phyloP scores from a whole-genome alignment of 2,797 vertebrate genomes.

The Eremophila alpestris region DNA sequence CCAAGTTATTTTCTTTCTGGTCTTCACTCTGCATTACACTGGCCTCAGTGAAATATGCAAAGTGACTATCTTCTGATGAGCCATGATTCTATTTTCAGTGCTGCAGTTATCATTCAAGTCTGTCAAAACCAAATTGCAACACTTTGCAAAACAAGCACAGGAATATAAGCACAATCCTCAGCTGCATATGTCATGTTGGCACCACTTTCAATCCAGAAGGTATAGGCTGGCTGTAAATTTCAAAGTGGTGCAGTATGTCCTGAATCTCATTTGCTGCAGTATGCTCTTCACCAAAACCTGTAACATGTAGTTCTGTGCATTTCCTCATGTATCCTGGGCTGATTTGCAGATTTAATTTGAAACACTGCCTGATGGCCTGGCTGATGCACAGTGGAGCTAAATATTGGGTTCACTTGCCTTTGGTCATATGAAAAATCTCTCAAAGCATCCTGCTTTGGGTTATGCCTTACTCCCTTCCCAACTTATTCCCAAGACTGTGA shows the following conservation, averaged over 20 bases:
- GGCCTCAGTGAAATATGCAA: conserved; percentile 27
- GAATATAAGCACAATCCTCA: conserved; percentile 35
- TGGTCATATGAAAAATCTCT: conserved; percentile 22
- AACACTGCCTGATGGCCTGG: neutral
- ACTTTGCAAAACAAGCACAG: conserved; percentile 53
- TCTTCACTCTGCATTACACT: neutral
- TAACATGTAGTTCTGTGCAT: neutral
- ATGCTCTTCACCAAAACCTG: neutral
- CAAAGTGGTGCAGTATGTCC: neutral
- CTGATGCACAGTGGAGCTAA: neutral
- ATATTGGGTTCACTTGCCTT: conserved; percentile 4
- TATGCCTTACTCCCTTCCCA: conserved; percentile 28
- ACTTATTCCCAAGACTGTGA: conserved; percentile 46
- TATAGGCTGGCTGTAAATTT: conserved; percentile 41
- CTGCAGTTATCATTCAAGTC: conserved; percentile 51
- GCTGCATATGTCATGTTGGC: conserved; percentile 52
- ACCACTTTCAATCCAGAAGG: conserved; percentile 43
- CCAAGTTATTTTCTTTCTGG: conserved; percentile 15
- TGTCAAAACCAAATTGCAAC: conserved; percentile 62
- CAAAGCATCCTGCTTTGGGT: neutral
- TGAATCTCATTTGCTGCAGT: neutral
- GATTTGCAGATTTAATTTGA: neutral
- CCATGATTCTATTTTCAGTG: conserved; percentile 45
- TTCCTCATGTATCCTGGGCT: neutral
- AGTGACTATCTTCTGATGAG: conserved; percentile 35